phyloP scores from a whole-genome alignment of 2,888 invertebrate genomes.

The Sminthurinus aureus region DNA sequence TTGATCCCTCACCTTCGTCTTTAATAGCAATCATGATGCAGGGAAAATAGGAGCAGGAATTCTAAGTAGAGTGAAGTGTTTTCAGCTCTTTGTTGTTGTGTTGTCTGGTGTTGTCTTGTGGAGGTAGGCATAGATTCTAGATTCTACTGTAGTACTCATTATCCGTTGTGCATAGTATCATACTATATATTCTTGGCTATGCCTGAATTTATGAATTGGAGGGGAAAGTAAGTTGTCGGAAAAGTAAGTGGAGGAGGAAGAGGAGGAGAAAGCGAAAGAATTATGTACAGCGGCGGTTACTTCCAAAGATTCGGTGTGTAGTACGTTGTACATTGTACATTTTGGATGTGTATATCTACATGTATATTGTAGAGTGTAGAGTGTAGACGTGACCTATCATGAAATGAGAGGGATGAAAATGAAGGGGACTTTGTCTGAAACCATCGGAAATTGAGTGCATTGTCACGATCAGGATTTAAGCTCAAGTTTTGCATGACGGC shows the following conservation, averaged over 20 bases:
- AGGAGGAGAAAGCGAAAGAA: neutral
- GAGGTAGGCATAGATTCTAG: too few species aligned
- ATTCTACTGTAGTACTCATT: too few species aligned
- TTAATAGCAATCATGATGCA: too few species aligned
- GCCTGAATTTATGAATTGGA: too few species aligned
- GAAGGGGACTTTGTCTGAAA: neutral
- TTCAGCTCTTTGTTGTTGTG: too few species aligned
- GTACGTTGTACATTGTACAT: neutral
- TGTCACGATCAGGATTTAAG: conserved; percentile 29
- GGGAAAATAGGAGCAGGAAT: too few species aligned
- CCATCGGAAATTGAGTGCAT: conserved; percentile 13
- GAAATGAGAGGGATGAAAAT: conserved; percentile 10
- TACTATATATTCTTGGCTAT: too few species aligned
- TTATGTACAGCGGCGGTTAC: neutral
- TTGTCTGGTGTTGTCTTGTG: too few species aligned
- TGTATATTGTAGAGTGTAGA: neutral
- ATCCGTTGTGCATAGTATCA: too few species aligned
- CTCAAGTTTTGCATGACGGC: conserved; percentile 11
- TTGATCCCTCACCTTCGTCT: too few species aligned
- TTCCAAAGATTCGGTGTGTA: neutral
- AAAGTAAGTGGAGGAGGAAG: neutral
- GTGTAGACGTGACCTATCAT: conserved; percentile 33
- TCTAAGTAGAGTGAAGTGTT: too few species aligned
- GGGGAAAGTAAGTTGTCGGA: neutral
- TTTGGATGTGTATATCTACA: neutral